Conservation (phyloP, 1,140 invertebrate genomes). For the Drosophila willistoni region DNA sequence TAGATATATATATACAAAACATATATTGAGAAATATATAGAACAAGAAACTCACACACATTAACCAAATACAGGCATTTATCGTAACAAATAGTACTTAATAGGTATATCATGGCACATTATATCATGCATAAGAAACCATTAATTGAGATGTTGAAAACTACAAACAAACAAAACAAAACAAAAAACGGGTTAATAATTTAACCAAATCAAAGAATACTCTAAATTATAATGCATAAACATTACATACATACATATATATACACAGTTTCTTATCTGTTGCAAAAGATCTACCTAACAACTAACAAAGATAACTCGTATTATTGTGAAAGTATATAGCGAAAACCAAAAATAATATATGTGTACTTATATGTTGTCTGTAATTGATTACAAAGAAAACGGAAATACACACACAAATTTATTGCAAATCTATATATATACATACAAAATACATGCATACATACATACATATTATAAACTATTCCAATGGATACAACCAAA, state of each 20-base stretch:
- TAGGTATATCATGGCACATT: conserved; percentile 52
- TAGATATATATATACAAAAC: conserved; percentile 64
- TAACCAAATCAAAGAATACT: conserved; percentile 37
- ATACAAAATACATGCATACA: conserved; percentile 23
- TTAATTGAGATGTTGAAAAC: conserved; percentile 45
- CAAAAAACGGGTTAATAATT: conserved; percentile 31
- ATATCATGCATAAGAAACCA: conserved; percentile 41
- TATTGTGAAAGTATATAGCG: conserved; percentile 65
- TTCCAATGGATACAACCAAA: conserved; percentile 47
- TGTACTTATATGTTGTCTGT: conserved; percentile 68
- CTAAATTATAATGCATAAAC: conserved; percentile 45
- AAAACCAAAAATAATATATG: conserved; percentile 34
- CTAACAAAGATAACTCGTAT: conserved; percentile 61
- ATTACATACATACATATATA: conserved; percentile 55
- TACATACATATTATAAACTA: conserved; percentile 53
- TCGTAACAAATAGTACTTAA: conserved; percentile 23
- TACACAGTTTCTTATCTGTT: conserved; percentile 53
- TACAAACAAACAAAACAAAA: conserved; percentile 27
- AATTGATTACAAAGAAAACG: conserved; percentile 40
- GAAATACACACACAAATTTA: conserved; percentile 48
- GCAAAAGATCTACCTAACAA: conserved; percentile 60
- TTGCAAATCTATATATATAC: conserved; percentile 54
- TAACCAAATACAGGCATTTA: conserved; percentile 40
- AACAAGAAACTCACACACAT: conserved; percentile 28
- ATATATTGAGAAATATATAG: conserved; percentile 56